A percentile compares a stretch with the other conserved stretches of the same genome.
These are phyloP conservation scores for Centrocercus urophasianus DNA, from an alignment of 2,113 vertebrate genomes.

Conservation along the genomic window DNA sequence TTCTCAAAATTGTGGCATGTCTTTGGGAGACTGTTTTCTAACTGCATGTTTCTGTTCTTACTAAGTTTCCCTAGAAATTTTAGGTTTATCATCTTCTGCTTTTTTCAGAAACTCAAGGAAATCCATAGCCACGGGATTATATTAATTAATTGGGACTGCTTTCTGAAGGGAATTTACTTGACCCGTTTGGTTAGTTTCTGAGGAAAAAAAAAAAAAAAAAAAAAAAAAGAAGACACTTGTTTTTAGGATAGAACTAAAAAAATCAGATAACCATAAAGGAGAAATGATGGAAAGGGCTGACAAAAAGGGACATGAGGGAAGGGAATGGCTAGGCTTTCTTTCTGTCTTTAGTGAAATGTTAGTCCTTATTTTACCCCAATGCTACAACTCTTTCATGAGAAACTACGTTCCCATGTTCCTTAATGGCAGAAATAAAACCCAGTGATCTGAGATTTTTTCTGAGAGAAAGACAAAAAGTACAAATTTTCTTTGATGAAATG, in stretches of 20 bases:
- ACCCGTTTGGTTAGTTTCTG: conserved; percentile 11
- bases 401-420: not conserved
- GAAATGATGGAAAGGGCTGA: not conserved
- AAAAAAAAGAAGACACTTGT: not conserved
- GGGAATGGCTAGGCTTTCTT: not conserved
- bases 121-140: not conserved
- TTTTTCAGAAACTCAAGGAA: not conserved
- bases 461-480: not conserved
- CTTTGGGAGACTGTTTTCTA: not conserved
- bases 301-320: not conserved
- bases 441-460: not conserved
- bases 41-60: not conserved
- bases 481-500: not conserved
- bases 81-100: not conserved
- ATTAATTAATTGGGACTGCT: not conserved
- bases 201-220: not conserved
- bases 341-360: not conserved
- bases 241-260: not conserved
- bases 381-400: not conserved
- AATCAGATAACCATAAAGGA: not conserved
- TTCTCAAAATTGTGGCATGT: not conserved
- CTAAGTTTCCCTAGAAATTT: not conserved
- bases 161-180: conserved; percentile 20
- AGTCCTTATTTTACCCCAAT: conserved; percentile 16
- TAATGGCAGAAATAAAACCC: not conserved